Conservation (phyloP, 2,888 invertebrate species). For the Hybos culiciformis region DNA sequence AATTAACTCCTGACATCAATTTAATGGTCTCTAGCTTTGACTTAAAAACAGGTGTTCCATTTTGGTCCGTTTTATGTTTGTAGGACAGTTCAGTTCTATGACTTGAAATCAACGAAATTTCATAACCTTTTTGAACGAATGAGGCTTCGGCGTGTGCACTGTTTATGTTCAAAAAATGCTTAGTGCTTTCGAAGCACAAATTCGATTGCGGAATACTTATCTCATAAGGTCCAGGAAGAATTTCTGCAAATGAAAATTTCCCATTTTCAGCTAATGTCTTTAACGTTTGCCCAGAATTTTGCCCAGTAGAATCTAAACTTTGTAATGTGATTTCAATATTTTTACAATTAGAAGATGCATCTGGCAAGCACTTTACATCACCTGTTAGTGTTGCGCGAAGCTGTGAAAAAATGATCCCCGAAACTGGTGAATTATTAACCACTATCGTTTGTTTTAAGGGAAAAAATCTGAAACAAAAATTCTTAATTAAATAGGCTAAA, state of each 20-base stretch:
- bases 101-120: conserved; percentile 53
- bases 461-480: conserved; percentile 61
- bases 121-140: conserved; percentile 72
- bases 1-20: conserved; percentile 45
- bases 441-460: conserved; percentile 56
- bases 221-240: conserved; percentile 76
- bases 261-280: conserved; percentile 38
- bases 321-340: conserved; percentile 46
- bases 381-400: conserved; percentile 72
- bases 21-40: too few species aligned
- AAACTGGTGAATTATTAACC: conserved; percentile 48
- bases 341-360: conserved; percentile 38
- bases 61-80: too few species aligned
- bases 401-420: conserved; percentile 69
- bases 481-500: too few species aligned
- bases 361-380: conserved; percentile 47
- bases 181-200: conserved; percentile 71
- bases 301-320: conserved; percentile 41
- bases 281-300: conserved; percentile 37
- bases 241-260: conserved; percentile 58
- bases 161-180: conserved; percentile 49
- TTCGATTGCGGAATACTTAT: conserved; percentile 54
- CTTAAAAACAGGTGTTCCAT: too few species aligned
- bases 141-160: conserved; percentile 46
- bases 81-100: conserved; percentile 53